phyloP scores from a whole-genome alignment of 2,113 vertebrate species.

The Chrysochloris asiatica region DNA sequence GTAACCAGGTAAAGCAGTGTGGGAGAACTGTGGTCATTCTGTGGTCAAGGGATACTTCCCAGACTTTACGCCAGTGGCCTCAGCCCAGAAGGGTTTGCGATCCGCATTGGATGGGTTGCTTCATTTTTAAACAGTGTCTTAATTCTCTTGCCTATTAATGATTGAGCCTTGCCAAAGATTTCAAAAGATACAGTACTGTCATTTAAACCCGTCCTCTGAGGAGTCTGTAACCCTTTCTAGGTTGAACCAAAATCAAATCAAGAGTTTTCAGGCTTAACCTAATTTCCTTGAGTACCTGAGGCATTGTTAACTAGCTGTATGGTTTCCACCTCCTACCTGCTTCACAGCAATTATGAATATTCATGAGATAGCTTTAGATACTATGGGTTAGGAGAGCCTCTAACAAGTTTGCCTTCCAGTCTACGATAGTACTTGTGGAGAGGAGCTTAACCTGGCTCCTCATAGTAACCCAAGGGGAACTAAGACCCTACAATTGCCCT shows the following conservation, averaged over 20 bases:
- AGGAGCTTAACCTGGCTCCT: neutral
- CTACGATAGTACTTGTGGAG: neutral
- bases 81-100: neutral
- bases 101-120: neutral
- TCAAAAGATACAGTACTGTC: neutral
- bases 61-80: neutral
- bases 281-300: constrained; percentile 6
- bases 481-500: neutral
- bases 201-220: neutral
- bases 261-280: constrained; percentile 19
- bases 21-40: neutral
- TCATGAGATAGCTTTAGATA: neutral
- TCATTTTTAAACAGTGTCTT: constrained; percentile 1
- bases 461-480: neutral
- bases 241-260: neutral
- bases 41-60: neutral
- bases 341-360: constrained; percentile 49
- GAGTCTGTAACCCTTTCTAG: neutral
- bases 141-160: neutral
- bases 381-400: neutral
- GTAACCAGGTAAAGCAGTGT: neutral
- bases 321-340: constrained; percentile 39
- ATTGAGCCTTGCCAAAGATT: neutral
- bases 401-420: neutral
- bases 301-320: neutral